Evolutionary conservation across 2,888 invertebrate species (phyloP), one percentile per base, ranked within the genome.

Genomic region (Osedax fenrisi): DNA sequence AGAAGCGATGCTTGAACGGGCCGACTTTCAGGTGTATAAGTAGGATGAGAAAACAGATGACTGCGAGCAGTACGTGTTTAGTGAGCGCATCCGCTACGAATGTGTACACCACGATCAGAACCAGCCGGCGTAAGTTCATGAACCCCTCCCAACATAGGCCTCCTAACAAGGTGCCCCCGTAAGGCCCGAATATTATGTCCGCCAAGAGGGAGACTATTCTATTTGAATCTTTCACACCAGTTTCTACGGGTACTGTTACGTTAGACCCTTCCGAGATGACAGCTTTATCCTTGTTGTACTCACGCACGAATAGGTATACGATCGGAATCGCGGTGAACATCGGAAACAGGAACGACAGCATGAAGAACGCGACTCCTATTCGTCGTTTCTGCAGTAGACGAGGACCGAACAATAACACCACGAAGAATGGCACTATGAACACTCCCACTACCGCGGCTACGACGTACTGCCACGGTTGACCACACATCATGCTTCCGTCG

Each of bases 61-160:
- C 26, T 2, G 64, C 21, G 17, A 76, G 64, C 17, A 26, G 21
- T 25, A 76, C 70, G 21, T 76, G 74, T 23, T 56, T 59, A n/a
- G 73, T 24, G n/a, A 75, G 69, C 2, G 26, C 24, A 59, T 75
- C 75, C 17, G 24, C 26, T 22, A 74, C 64, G 73, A 68, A 75
- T 3, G 62, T 61, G 22, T 61, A 67, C 22, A 73, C 5, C 3
- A 75, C 56, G 10, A 74, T 73, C 2, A 71, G 23, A 10, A 76
- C 25, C 61, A 77, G 73, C 10, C 77, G 64, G 21, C 76, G 67
- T n/a, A 77, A 66, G 61, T 72, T 75, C 3, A 77, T 72, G 27
- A 77, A 56, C 10, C 77, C 77, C 27, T 77, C 77, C 74, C 75
- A 77, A 66, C 77, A 77, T 5, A 77, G 2, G 2, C 76, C 77